Evolutionary conservation across 2,113 vertebrate species (phyloP), one percentile per base, ranked within the genome.

Genomic region (Takifugu flavidus): DNA sequence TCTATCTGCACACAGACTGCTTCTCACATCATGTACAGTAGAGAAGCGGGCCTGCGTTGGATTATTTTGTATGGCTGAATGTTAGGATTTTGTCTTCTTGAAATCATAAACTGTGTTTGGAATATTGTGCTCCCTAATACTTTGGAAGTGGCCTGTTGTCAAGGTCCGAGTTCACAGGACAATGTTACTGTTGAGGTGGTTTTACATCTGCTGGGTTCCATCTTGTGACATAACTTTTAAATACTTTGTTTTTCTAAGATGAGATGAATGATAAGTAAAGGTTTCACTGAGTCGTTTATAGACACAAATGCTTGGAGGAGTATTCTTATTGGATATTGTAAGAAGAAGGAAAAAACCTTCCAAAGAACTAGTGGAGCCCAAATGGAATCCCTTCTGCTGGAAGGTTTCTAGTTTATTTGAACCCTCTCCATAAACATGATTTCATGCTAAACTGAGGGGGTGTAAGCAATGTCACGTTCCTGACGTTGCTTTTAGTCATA

Each of bases 171-270:
- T 78, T 88, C 76, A 82, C 80, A 83, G 83, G 81, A 78, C 86
- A 77, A 84, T 81, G 87, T 90, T 87, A 89, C 84, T 86, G 86
- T 86, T 87, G 82, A 91, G 90, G 90, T 91, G 90, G 89, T 91
- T 92, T 90, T 90, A 91, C 91, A 91, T 91, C 90, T 91, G 88
- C 87, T 88, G 88, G 83, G 89, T 88, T 87, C 83, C 83, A 87
- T 87, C 84, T 88, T 74, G 82, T 67, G 78, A 82, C 81, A 79
- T 80, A 82, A 82, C 45, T 88, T 90, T 90, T 83, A 87, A 88
- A 86, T 78, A 74, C 73, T 83, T 84, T 82, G 58, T 77, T 85
- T 83, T 84, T 82, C 72, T 78, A 86, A 83, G 71, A 77, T 67
- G 53, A 77, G 71, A 64, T 56, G 62, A 78, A 77, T 46, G 81